Evolutionary conservation across 2,888 invertebrate genomes (phyloP).

Genomic region (Cartodere bifasciata): DNA sequence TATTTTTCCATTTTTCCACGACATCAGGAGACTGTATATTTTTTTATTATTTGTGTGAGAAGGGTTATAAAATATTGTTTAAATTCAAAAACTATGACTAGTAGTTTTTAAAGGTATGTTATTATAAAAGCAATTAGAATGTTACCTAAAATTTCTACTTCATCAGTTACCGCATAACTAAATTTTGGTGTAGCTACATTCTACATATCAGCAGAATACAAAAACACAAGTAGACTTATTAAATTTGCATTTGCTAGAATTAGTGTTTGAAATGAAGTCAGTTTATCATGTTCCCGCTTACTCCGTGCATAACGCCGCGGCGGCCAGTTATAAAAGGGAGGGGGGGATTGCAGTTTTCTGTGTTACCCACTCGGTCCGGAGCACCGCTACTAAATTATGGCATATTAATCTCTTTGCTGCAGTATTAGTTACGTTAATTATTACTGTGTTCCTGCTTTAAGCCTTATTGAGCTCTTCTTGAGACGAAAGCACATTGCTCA

Average conservation of each 20-base stretch:
- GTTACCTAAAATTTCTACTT: background rate
- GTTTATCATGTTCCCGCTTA: slow-evolving; percentile 33
- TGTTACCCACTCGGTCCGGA: slow-evolving; percentile 28
- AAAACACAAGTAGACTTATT: slow-evolving; percentile 34
- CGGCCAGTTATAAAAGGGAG: slow-evolving; percentile 28
- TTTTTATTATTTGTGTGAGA: no score
- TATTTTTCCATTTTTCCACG: no score
- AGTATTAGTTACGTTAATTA: slow-evolving; percentile 39
- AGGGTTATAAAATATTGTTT: background rate
- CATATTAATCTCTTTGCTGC: slow-evolving; percentile 38
- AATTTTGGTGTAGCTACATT: no score
- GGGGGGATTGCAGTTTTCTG: slow-evolving; percentile 34
- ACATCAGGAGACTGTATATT: no score
- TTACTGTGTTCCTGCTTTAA: no score
- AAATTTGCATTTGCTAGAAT: slow-evolving; percentile 37
- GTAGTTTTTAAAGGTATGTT: background rate
- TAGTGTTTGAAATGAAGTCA: slow-evolving; percentile 36
- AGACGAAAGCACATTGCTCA: no score
- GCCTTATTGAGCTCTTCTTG: no score
- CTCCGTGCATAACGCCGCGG: slow-evolving; percentile 11
- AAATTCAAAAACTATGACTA: background rate
- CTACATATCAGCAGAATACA: no score
- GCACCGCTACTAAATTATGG: slow-evolving; percentile 37
- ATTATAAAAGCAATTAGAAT: background rate
- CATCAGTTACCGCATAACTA: background rate